Percentiles rank a stretch among this genome's conserved stretches.
Conservation (phyloP, 1,140 invertebrate genomes). For the Aethina tumida region DNA sequence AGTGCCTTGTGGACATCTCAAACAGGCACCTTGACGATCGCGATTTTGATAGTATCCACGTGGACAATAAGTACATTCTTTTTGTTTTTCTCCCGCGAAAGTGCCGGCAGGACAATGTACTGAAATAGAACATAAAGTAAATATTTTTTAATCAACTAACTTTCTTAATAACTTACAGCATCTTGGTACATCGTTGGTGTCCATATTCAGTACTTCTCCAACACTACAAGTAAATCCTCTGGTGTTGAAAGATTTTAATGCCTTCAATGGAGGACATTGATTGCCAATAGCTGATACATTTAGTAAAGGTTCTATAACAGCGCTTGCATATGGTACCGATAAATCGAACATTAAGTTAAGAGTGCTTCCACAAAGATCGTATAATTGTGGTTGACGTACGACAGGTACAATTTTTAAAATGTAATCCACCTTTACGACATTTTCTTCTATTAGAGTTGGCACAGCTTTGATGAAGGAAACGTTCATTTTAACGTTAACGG, state of each 20-base stretch:
- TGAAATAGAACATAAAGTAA: slow-evolving; percentile 37
- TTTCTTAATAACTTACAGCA: slow-evolving; percentile 65
- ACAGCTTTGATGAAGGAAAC: slow-evolving; percentile 78
- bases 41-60: slow-evolving; percentile 87
- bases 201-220: slow-evolving; percentile 89
- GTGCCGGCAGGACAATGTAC: slow-evolving; percentile 93
- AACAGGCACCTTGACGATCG: slow-evolving; percentile 76
- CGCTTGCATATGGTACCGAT: slow-evolving; percentile 83
- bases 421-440: slow-evolving; percentile 80
- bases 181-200: slow-evolving; percentile 81
- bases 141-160: neutral
- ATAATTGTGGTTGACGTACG: slow-evolving; percentile 78
- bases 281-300: slow-evolving; percentile 83
- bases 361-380: slow-evolving; percentile 90
- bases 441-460: slow-evolving; percentile 69
- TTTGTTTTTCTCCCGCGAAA: slow-evolving; percentile 78
- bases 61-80: slow-evolving; percentile 79
- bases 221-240: slow-evolving; percentile 87
- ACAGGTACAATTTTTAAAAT: slow-evolving; percentile 79
- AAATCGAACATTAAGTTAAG: slow-evolving; percentile 89
- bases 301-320: slow-evolving; percentile 79
- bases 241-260: slow-evolving; percentile 71
- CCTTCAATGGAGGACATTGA: slow-evolving; percentile 81
- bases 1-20: slow-evolving; percentile 81
- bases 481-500: slow-evolving; percentile 90